Base-by-base conservation (phyloP, 2,888 invertebrate species). In the Amblyteles armatorius region DNA sequence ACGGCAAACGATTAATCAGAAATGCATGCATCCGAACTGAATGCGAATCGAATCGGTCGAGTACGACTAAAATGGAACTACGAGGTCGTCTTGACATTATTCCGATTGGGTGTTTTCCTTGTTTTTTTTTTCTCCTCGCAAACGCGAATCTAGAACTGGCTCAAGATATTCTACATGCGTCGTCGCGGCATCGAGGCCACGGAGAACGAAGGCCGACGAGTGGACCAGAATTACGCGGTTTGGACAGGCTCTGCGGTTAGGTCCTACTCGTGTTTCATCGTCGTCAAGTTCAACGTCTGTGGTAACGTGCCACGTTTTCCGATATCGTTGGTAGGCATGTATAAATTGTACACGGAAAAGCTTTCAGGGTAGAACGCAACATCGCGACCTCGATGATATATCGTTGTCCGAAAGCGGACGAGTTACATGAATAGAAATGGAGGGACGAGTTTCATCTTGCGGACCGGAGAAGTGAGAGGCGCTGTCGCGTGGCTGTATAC, bases 141-240 rank as follows among this genome's bases (percentile, higher is more conserved):
- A 19, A 33, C 19, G 16, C 33, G 68, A 77, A 86, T 89, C 86
- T 86, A 87, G 87, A 85, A 87, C 85, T 84, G 82, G 79, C 77
- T 81, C 80, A 80, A 87, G 86, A 87, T 88, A 77, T 82, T 79
- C 68, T 55, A 60, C 67, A 48, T 72, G 73, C 57, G 74, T 65
- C 48, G 33, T 29, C 33, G 29, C 19, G 29, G 44, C 67, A 79
- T 76, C 84, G 80, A 87, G 85, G 86, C 57, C 83, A 74, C n/a
- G 40, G 2, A 40, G 26, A 4, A 68, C 83, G 57, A 76, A 79
- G 72, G 77, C 72, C 79, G 11, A 52, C 55, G 71, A 69, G 26
- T 33, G 85, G 85, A 67, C 77, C 72, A 55, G 83, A 86, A 82
- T 87, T 29, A 68, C 87, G 83, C 86, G 85, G 84, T 82, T 67